Evolutionary conservation across 2,113 vertebrate species (phyloP).

Genomic region (Aegotheles bennettii): DNA sequence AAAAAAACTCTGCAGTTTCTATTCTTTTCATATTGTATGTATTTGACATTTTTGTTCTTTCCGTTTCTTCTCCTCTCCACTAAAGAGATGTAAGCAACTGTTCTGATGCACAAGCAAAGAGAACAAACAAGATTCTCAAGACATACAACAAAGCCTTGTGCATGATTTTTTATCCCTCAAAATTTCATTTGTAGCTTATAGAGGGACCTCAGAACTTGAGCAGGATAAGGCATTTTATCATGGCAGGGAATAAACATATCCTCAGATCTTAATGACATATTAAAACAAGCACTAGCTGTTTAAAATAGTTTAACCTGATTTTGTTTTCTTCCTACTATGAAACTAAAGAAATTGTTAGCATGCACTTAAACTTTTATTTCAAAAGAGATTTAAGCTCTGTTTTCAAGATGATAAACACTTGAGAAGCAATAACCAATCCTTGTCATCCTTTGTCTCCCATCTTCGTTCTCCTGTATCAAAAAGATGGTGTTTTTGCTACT

Average conservation of each 20-base stretch:
- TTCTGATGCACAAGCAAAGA: background rate
- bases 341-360: background rate
- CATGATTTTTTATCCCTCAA: background rate
- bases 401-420: background rate
- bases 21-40: background rate
- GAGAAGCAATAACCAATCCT: background rate
- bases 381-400: background rate
- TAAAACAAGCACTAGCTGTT: background rate
- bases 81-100: background rate
- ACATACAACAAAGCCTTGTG: background rate
- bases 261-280: background rate
- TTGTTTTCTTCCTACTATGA: background rate
- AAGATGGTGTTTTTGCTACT: constrained; percentile 15
- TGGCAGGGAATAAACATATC: background rate
- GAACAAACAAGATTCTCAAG: background rate
- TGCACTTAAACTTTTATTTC: background rate
- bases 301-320: background rate
- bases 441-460: background rate
- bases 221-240: background rate
- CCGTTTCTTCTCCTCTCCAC: background rate
- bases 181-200: background rate
- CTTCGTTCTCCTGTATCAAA: constrained; percentile 10
- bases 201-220: background rate
- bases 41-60: background rate
- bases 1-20: background rate